Evolutionary conservation across 2,888 invertebrate species (phyloP), one percentile per base, ranked within the genome.

Genomic region (Mesochorus sp.): DNA sequence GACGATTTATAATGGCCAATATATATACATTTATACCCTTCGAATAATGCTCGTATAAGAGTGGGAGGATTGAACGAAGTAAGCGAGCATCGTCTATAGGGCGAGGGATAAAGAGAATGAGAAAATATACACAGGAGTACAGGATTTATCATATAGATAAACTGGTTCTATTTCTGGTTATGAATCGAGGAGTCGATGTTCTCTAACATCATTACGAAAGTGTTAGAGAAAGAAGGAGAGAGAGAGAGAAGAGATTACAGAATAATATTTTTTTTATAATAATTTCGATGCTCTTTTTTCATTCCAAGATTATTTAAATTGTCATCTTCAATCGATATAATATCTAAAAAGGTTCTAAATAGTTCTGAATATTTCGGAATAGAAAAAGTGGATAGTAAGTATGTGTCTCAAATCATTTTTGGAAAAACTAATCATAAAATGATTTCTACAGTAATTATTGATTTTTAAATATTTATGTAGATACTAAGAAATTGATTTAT

Each of bases 141-240:
- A 51, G 62, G 74, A 77, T 76, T 77, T 78, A 76, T 71, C 66
- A 67, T 76, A 73, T 78, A 76, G 80, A 80, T 73, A 81, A 80
- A 80, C 81, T 80, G 81, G 81, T 81, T 81, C 76, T 80, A 76
- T 79, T 73, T 79, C 76, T 80, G 66, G 66, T 76, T 76, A 71
- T 72, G 57, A 64, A 76, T 71, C 76, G 67, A 55, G 39, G 74
- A 55, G 62, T 24, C 61, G 71, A 53, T 17, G 26, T 55, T 62
- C 47, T n/a, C 53, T 62, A 70, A 71, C 62, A 57, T 76, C 64
- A 47, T 59, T 49, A 49, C 34, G 53, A 49, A 64, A 66, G 44
- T 31, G 73, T 49, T 31, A 72, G 34, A 53, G 57, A n/a, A n/a
- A n/a, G 42, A 8, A 12, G 53, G 39, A 12, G n/a, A n/a, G n/a